These are phyloP conservation scores for Pitta sordida DNA, from an alignment of 2,113 vertebrate genomes.

Conservation along the genomic window DNA sequence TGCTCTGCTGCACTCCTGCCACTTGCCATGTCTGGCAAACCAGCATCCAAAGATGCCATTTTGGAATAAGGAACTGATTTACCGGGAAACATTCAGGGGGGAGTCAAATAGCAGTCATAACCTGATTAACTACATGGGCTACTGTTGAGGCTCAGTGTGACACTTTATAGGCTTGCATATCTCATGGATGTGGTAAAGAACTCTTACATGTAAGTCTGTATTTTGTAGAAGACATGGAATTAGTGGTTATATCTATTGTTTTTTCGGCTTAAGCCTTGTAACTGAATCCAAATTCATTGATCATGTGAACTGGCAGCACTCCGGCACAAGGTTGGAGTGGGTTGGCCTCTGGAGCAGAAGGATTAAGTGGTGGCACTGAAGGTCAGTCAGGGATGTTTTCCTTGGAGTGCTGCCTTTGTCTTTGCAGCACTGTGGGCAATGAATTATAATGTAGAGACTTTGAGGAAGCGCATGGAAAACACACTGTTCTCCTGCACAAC, in stretches of 20 bases:
- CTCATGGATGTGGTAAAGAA: neutral
- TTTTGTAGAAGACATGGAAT: neutral
- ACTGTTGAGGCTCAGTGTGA: neutral
- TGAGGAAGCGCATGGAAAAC: neutral
- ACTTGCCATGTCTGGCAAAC: neutral
- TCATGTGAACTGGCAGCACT: neutral
- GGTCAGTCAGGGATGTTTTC: neutral
- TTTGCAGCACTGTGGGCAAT: neutral
- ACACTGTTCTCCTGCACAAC: neutral
- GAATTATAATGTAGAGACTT: neutral
- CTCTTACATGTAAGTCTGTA: neutral
- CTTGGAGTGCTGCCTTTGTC: slow-evolving; percentile 21
- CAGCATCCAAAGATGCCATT: neutral
- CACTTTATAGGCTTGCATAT: neutral
- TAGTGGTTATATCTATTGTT: neutral
- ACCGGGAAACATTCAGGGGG: neutral
- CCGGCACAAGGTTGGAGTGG: neutral
- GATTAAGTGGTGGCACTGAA: neutral
- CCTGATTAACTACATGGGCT: neutral
- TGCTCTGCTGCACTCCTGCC: neutral
- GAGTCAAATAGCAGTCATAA: neutral
- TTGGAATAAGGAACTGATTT: neutral
- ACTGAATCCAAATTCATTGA: neutral
- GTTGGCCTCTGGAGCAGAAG: neutral
- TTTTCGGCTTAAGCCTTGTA: neutral